Evolutionary conservation across 2,113 vertebrate species (phyloP).

Genomic region (Anser brachyrhynchus): DNA sequence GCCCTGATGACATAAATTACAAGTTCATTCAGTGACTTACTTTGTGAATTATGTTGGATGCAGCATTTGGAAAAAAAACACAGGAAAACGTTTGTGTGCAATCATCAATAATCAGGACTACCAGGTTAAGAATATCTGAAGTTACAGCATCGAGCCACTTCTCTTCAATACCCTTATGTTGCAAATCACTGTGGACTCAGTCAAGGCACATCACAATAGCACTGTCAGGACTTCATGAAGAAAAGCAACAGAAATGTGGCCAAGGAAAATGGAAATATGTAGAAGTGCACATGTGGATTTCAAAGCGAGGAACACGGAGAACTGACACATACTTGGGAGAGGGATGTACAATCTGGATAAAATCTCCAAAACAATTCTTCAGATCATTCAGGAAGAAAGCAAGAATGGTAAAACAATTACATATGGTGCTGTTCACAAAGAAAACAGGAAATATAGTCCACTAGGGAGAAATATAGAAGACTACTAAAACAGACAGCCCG

Average conservation of each 20-base stretch:
- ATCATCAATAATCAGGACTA: neutral
- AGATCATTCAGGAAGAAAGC: slow-evolving; percentile 38
- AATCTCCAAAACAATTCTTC: neutral
- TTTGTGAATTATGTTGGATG: neutral
- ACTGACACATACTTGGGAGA: neutral
- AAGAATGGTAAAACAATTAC: slow-evolving; percentile 56
- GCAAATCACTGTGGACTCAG: neutral
- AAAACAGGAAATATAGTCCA: slow-evolving; percentile 53
- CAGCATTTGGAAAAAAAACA: neutral
- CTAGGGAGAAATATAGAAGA: slow-evolving; percentile 32
- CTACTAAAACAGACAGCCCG: slow-evolving; percentile 44
- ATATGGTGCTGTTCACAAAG: slow-evolving; percentile 17
- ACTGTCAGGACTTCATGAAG: neutral
- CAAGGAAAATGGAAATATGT: neutral
- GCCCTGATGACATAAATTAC: neutral
- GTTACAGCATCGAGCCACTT: neutral
- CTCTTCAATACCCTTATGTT: neutral
- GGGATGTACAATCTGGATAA: neutral
- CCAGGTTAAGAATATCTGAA: neutral
- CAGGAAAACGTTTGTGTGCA: neutral
- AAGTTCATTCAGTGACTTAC: neutral
- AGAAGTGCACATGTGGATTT: neutral
- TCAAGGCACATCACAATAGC: neutral
- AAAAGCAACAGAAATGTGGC: neutral
- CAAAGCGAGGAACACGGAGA: neutral